Evolutionary conservation across 2,888 invertebrate genomes (phyloP).

Genomic region (Seira musarum): DNA sequence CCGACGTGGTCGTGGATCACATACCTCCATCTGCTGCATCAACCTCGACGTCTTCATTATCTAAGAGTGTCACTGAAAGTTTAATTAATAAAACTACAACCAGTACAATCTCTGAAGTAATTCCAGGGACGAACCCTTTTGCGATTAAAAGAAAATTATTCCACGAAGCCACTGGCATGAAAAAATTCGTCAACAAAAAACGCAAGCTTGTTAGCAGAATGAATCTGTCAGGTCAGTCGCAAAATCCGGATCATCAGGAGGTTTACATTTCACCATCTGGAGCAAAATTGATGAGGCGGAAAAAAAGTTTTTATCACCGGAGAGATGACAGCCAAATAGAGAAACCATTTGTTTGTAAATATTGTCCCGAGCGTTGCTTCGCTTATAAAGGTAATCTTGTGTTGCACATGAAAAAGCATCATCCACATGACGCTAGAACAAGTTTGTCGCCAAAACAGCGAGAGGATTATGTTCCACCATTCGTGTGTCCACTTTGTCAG

Average conservation of each 20-base stretch:
- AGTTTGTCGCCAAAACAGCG: constrained; percentile 18
- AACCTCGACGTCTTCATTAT: no score
- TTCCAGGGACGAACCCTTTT: neutral
- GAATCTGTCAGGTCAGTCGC: neutral
- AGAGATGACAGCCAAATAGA: constrained; percentile 45
- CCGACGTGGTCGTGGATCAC: neutral
- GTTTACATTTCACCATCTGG: neutral
- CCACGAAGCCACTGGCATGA: neutral
- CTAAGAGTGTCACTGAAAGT: neutral
- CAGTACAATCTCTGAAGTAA: neutral
- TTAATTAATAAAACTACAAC: neutral
- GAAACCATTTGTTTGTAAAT: constrained; percentile 37
- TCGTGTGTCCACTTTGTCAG: constrained; percentile 52
- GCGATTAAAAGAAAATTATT: constrained; percentile 38
- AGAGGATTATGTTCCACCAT: constrained; percentile 25
- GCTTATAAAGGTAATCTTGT: constrained; percentile 51
- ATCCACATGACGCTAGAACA: constrained; percentile 16
- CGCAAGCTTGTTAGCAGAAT: neutral
- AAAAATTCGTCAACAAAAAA: constrained; percentile 10
- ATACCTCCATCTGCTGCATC: neutral
- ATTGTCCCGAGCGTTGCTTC: constrained; percentile 36
- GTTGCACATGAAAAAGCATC: constrained; percentile 49
- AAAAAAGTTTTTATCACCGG: constrained; percentile 35
- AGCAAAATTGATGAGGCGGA: neutral
- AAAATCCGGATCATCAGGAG: neutral